Base-by-base conservation (phyloP, 2,113 vertebrate genomes). In the Hymenochirus boettgeri region DNA sequence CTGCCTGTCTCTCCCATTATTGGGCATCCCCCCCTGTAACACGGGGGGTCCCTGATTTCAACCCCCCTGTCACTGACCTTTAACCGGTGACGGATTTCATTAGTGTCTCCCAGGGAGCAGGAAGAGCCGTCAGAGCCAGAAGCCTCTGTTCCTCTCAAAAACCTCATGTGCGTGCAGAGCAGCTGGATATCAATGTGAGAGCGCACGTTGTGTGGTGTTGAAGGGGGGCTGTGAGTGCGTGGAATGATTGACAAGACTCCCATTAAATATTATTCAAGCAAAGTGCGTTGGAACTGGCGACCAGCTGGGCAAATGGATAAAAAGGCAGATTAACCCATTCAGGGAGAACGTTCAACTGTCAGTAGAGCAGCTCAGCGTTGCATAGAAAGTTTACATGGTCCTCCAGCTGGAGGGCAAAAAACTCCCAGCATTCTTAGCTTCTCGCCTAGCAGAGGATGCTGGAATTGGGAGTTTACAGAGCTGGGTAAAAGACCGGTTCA, bases 241-340 rank as follows among this genome's bases (percentile, higher is more conserved):
- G 2, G 12, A 11, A 56, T 65, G 62, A 65, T 65, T 65, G 62
- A 55, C 62, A 65, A 35, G 25, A 15, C 62, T 22, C 37, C 25
- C 25, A 1, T 13, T 25, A 3, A 24, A 24, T n/a, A 17, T 17
- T 21, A 39, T 21, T 6, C 61, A 26, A 31, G 31, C 31, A 19
- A 13, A n/a, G n/a, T 15, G 18, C 10, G 39, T 24, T 55, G 15
- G 12, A 64, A 1, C 19, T 8, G 33, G n/a, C n/a, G n/a, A n/a
- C n/a, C n/a, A n/a, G 24, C 17, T 19, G 15, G 42, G 9, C 19
- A 25, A 26, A 47, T 10, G 3, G 19, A 9, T 19, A 7, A 39
- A n/a, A 26, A 10, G 1, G 22, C 7, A 21, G 31, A 7, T 33
- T 33, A 33, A 33, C 31, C 7, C 31, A 10, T 33, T 33, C 31